Conservation (phyloP, 2,113 vertebrate genomes). For the Balaeniceps rex region DNA sequence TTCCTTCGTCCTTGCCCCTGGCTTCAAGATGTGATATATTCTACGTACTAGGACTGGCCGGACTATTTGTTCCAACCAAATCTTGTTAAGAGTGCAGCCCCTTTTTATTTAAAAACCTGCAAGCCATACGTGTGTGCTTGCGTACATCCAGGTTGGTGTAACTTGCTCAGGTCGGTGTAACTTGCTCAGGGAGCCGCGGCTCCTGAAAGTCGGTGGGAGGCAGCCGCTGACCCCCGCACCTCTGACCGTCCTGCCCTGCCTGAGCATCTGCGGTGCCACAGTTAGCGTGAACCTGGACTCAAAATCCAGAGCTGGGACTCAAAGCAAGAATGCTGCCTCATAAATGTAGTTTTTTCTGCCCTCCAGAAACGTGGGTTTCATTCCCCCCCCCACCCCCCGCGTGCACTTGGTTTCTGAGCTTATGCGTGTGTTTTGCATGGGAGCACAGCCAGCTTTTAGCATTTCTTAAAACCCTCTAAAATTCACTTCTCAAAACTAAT, state of each 20-base stretch:
- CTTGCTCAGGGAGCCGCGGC: not conserved
- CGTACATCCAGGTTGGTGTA: not conserved
- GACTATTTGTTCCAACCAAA: not conserved
- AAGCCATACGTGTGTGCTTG: fast-evolving
- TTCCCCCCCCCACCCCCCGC: too few species aligned
- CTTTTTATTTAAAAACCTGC: not conserved
- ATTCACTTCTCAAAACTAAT: not conserved
- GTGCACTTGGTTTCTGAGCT: not conserved
- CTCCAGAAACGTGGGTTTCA: not conserved
- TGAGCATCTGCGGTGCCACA: not conserved
- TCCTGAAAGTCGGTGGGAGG: not conserved
- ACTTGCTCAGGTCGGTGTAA: not conserved
- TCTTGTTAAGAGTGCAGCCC: not conserved
- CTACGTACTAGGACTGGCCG: not conserved
- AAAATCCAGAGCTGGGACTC: not conserved
- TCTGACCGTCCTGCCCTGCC: not conserved
- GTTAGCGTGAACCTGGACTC: fast-evolving
- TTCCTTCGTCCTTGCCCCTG: not conserved
- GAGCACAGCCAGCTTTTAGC: not conserved
- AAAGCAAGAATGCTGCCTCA: not conserved
- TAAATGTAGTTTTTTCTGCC: not conserved
- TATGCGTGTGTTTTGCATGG: not conserved
- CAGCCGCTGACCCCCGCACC: not conserved
- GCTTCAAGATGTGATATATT: not conserved
- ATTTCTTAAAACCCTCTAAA: not conserved